Evolutionary conservation across 2,888 invertebrate genomes (phyloP).

Genomic region (Chrysodeixis includens): DNA sequence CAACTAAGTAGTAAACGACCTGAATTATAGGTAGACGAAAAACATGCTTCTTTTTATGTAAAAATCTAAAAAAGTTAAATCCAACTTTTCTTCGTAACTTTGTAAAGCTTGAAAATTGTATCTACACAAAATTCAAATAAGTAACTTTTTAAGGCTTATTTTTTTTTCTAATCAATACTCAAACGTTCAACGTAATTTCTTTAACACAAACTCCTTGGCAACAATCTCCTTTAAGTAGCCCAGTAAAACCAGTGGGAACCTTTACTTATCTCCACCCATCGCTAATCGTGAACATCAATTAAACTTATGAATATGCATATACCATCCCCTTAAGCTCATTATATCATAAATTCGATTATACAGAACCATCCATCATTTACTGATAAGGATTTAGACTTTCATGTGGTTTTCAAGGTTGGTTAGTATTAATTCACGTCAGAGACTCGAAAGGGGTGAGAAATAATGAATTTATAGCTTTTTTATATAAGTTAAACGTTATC

Average conservation of each 20-base stretch:
- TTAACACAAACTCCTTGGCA: background rate
- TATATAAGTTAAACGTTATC: too few species aligned
- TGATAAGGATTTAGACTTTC: constrained; percentile 53
- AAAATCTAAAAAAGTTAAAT: too few species aligned
- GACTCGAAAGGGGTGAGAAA: background rate
- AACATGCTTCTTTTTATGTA: too few species aligned
- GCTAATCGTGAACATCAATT: constrained; percentile 65
- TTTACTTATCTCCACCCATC: constrained; percentile 53
- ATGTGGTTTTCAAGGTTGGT: constrained; percentile 16
- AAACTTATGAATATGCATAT: constrained; percentile 76
- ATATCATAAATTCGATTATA: constrained; percentile 73
- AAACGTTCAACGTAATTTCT: too few species aligned
- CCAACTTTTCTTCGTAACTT: too few species aligned
- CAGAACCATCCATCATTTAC: constrained; percentile 62
- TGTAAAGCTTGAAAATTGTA: too few species aligned
- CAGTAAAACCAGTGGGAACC: constrained; percentile 32
- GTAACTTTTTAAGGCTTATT: too few species aligned
- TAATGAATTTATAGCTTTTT: background rate
- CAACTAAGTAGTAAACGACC: too few species aligned
- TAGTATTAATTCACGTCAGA: background rate
- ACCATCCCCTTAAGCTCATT: constrained; percentile 63
- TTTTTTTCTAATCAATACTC: too few species aligned
- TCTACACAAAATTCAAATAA: too few species aligned
- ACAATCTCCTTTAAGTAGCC: too few species aligned
- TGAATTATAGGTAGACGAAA: too few species aligned